Evolutionary conservation across 2,888 invertebrate species (phyloP).

Genomic region (Rhamphomyia laevipes): DNA sequence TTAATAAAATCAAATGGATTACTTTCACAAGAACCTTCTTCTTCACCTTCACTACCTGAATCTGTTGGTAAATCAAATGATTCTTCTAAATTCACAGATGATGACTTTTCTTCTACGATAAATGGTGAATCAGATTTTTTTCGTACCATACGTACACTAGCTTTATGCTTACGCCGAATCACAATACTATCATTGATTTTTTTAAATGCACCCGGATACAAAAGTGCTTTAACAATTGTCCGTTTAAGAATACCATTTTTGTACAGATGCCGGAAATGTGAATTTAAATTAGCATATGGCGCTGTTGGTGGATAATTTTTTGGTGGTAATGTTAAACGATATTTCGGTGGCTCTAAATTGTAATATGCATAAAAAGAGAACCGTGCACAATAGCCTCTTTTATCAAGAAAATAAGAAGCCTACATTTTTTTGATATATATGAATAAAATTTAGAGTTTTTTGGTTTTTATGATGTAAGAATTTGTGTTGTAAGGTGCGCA

Average conservation of each 20-base stretch:
- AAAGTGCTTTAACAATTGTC: conserved; percentile 58
- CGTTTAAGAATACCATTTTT: conserved; percentile 58
- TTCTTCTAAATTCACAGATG: not conserved
- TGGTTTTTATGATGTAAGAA: not conserved
- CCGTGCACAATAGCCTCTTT: conserved; percentile 45
- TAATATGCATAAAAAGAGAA: conserved; percentile 42
- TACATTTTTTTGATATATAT: conserved; percentile 7
- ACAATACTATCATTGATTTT: conserved; percentile 45
- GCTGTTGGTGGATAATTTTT: conserved; percentile 64
- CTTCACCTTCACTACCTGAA: conserved; percentile 38
- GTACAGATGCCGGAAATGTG: conserved; percentile 63
- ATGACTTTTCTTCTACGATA: conserved; percentile 3
- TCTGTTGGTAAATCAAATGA: conserved; percentile 40
- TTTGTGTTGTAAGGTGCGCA: not conserved
- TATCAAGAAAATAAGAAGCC: conserved; percentile 36
- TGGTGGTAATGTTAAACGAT: conserved; percentile 51
- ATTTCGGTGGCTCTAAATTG: conserved; percentile 31
- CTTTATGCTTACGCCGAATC: conserved; percentile 40
- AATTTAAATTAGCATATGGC: conserved; percentile 65
- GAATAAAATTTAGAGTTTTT: not conserved
- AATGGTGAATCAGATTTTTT: conserved; percentile 13
- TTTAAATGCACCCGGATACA: conserved; percentile 51
- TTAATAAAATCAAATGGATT: conserved; percentile 56
- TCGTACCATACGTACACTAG: conserved; percentile 35
- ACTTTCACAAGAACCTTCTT: conserved; percentile 40